Evolutionary conservation across 1,140 invertebrate species (phyloP).

Genomic region (Contarinia nasturtii): DNA sequence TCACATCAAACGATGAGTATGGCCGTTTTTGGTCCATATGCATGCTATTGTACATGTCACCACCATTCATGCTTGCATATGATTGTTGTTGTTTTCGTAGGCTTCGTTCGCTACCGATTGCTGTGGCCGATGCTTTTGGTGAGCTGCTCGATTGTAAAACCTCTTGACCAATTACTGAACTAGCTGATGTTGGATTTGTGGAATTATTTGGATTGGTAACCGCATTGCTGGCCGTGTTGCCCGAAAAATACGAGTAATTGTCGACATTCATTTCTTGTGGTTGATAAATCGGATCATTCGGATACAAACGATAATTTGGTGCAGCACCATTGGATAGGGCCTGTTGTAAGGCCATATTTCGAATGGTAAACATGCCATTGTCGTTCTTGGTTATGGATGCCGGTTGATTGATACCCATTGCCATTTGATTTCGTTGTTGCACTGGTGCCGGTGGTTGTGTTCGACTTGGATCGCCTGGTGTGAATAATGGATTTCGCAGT

Average conservation of each 20-base stretch:
- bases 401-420: slow-evolving; percentile 20
- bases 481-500: slow-evolving; percentile 52
- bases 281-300: slow-evolving; percentile 16
- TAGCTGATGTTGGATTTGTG: no score
- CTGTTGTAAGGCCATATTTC: slow-evolving; percentile 36
- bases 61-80: not conserved
- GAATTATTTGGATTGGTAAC: not conserved
- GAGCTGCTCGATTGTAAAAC: slow-evolving; percentile 4
- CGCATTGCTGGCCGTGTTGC: slow-evolving; percentile 8
- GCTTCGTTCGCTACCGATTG: slow-evolving; percentile 22
- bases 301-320: slow-evolving; percentile 12
- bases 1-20: not conserved
- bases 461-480: slow-evolving; percentile 15
- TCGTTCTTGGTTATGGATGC: slow-evolving; percentile 49
- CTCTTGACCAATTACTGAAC: slow-evolving; percentile 5
- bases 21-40: not conserved
- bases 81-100: slow-evolving; percentile 6
- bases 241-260: slow-evolving; percentile 19
- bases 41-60: not conserved
- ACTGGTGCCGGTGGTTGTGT: slow-evolving; percentile 11
- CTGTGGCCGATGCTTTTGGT: slow-evolving; percentile 16
- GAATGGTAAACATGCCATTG: slow-evolving; percentile 62
- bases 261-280: slow-evolving; percentile 9
- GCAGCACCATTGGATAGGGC: slow-evolving; percentile 11
- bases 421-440: not conserved